A percentile compares a stretch with the other conserved stretches of the same genome.
Conservation (phyloP, 2,113 vertebrate species). For the Xiphophorus couchianus region DNA sequence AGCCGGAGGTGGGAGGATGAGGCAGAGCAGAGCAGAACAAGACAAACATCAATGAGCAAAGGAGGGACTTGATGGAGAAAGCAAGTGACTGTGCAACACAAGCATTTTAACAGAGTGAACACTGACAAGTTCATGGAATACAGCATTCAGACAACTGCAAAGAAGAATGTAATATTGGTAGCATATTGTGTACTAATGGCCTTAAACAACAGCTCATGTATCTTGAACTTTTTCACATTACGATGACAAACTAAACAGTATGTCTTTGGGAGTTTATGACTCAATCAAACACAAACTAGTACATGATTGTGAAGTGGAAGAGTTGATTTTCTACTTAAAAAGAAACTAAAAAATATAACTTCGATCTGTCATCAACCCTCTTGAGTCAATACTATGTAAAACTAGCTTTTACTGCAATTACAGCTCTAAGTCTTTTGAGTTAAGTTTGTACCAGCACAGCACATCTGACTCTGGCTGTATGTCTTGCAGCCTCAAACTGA, state of each 20-base stretch:
- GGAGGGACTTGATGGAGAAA: conserved; percentile 61
- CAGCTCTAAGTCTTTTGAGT: neutral
- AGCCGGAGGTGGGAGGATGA: conserved; percentile 49
- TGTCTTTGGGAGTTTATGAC: neutral
- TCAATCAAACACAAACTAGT: neutral
- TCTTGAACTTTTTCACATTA: neutral
- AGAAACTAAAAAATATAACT: neutral
- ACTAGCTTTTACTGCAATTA: neutral
- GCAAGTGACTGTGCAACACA: conserved; percentile 54
- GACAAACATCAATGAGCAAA: conserved; percentile 77
- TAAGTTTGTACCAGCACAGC: neutral
- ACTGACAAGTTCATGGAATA: conserved; percentile 10
- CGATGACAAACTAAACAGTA: neutral
- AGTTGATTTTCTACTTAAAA: neutral
- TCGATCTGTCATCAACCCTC: neutral
- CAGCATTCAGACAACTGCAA: conserved; percentile 38
- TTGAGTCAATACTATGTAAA: neutral
- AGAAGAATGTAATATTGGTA: conserved; percentile 24
- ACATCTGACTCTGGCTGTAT: neutral
- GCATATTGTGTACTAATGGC: neutral
- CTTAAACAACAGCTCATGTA: too few species aligned
- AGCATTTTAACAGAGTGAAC: conserved; percentile 28
- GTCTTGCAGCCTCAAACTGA: too few species aligned
- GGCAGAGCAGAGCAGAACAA: conserved; percentile 74
- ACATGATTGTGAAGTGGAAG: neutral